Conservation (phyloP, 53 echinoderm and acorn worm species). For the Holothuria leucospilota region DNA sequence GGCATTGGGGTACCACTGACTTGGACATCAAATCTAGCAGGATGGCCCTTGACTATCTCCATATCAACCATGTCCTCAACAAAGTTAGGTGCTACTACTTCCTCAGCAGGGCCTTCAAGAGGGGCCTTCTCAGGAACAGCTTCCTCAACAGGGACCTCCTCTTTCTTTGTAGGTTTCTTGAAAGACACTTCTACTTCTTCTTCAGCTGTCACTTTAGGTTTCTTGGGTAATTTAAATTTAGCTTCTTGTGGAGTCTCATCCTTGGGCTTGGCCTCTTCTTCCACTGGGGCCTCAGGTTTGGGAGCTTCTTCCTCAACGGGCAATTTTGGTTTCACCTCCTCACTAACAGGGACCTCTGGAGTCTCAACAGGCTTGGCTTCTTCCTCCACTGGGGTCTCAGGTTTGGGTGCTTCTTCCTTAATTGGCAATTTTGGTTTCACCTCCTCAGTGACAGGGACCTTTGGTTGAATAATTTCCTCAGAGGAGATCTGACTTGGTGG, state of each 20-base stretch:
- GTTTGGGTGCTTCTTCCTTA: constrained; percentile 31
- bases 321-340: constrained; percentile 41
- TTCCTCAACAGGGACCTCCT: constrained; percentile 24
- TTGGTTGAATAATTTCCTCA: too few species aligned
- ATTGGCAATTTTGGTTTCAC: constrained; percentile 37
- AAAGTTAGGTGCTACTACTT: constrained; percentile 90
- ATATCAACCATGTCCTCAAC: constrained; percentile 98
- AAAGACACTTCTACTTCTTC: constrained; percentile 3
- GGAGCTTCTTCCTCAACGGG: neutral
- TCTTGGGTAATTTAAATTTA: constrained; percentile 1
- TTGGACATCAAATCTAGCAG: constrained; percentile 94
- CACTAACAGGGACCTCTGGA: neutral
- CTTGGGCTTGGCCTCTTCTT: constrained; percentile 37
- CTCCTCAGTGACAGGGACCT: constrained; percentile 41
- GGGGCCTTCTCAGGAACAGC: constrained; percentile 41
- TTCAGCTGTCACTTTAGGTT: neutral
- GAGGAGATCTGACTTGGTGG: neutral
- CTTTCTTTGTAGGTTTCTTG: neutral
- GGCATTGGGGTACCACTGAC: constrained; percentile 91
- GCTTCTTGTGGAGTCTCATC: neutral
- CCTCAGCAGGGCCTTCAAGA: constrained; percentile 48
- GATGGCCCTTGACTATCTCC: constrained; percentile 93
- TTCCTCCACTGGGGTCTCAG: neutral
- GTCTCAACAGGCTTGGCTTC: constrained; percentile 14
- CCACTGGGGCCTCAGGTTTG: constrained; percentile 44